A percentile compares a stretch with the other conserved stretches of the same genome.
These are phyloP conservation scores for Pimephales promelas DNA, from an alignment of 2,113 vertebrate species.

Conservation along the genomic window DNA sequence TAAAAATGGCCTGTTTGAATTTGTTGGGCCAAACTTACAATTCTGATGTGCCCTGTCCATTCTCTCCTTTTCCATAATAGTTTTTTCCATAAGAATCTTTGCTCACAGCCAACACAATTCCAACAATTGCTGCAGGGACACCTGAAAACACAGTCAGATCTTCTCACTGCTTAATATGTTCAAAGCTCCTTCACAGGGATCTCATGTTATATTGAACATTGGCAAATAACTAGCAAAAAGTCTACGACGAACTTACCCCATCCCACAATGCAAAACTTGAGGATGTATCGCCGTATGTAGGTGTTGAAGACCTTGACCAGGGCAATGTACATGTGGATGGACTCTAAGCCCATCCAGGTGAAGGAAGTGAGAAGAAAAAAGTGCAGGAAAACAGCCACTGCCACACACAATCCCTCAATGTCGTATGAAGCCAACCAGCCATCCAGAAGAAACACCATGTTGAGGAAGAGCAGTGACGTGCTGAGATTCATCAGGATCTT, in stretches of 20 bases:
- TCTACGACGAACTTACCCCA: slow-evolving; percentile 84
- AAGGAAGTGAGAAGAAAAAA: slow-evolving; percentile 95
- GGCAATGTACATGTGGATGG: slow-evolving; percentile 98
- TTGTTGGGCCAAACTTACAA: slow-evolving; percentile 82
- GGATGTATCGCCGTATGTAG: slow-evolving; percentile 92
- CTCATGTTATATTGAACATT: neutral
- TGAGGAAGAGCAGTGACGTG: slow-evolving; percentile 88
- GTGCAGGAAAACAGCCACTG: slow-evolving; percentile 85
- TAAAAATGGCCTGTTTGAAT: neutral
- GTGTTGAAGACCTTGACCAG: slow-evolving; percentile 98
- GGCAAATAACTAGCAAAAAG: neutral
- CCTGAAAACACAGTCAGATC: slow-evolving; percentile 73
- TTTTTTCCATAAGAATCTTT: slow-evolving; percentile 79
- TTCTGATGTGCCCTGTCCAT: slow-evolving; percentile 76
- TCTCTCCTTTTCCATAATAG: slow-evolving; percentile 70
- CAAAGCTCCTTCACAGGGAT: neutral
- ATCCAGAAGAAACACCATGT: slow-evolving; percentile 90
- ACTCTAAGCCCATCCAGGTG: slow-evolving; percentile 98
- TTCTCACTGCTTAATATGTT: neutral
- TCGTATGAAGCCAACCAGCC: slow-evolving; percentile 88
- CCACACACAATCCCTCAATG: slow-evolving; percentile 78
- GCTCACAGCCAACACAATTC: slow-evolving; percentile 80
- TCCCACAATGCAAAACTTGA: slow-evolving; percentile 95
- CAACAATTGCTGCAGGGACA: slow-evolving; percentile 85
- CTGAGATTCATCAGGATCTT: slow-evolving; percentile 99